Base-by-base conservation (phyloP, 2,797 vertebrate genomes). In the Semotilus atromaculatus region DNA sequence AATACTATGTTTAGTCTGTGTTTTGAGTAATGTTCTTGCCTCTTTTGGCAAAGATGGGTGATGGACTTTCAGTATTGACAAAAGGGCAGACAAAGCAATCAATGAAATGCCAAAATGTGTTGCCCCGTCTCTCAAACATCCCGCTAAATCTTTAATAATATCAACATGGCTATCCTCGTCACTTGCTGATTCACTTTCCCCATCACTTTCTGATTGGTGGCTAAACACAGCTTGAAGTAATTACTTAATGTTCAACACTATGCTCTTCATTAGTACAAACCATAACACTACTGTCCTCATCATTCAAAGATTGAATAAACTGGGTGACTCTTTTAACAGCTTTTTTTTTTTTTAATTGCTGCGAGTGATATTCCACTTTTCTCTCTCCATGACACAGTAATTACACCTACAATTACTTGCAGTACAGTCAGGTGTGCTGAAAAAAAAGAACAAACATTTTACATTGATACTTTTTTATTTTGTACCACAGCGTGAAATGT, bases 41-140 rank as follows among this genome's bases (percentile, higher is more conserved):
- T 40, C 38, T 40, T 40, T 43, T 43, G 40, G 40, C 10, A 43
- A 43, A 11, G 40, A 43, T 72, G 70, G 40, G 68, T 48, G 14
- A 72, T 26, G 14, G n/a, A 5, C 43, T 48, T 73, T 73, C 26
- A 73, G 43, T 73, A 31, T 51, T 0, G 40, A 19, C 70, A 73
- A 73, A 72, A 73, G 70, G 26, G 70, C 70, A 48, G 70, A 48
- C n/a, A 73, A 73, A 73, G 70, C 70, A 73, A 73, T 73, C 70
- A 73, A 73, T 19, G 43, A 73, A 73, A 48, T 73, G 23, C 9
- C 1, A 43, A 43, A 43, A 43, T 43, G 10, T 73, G 43, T 73
- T 48, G 40, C 70, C 70, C 70, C 48, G 70, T 48, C 70, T 29
- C 5, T 45, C 11, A 72, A 72, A 48, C 70, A 72, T 18, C n/a